These are phyloP conservation scores for Tetragnatha versicolor DNA, from an alignment of 1,140 invertebrate genomes.

Conservation along the genomic window DNA sequence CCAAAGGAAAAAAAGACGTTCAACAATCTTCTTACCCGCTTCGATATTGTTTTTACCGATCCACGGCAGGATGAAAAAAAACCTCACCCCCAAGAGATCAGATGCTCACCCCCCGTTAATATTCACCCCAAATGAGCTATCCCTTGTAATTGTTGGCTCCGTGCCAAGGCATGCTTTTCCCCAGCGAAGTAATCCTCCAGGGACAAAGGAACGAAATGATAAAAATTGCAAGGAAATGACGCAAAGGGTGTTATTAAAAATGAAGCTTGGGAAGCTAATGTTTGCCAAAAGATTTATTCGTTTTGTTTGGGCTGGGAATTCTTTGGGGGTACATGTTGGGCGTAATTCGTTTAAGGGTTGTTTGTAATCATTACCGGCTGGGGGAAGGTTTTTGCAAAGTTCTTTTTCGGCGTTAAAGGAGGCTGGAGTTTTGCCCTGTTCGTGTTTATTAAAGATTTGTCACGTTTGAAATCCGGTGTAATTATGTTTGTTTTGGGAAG, in stretches of 20 bases:
- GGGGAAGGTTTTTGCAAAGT: not conserved
- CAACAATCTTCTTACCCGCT: not conserved
- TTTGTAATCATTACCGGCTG: constrained; percentile 19
- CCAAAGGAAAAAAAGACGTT: not conserved
- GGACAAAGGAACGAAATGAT: constrained; percentile 11
- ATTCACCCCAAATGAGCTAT: constrained; percentile 29
- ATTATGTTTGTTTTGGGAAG: too few relatives aligned
- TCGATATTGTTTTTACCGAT: not conserved
- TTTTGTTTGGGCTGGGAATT: not conserved
- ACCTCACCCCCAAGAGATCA: not conserved
- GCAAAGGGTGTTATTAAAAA: constrained; percentile 38
- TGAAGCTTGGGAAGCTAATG: constrained; percentile 22
- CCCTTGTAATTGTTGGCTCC: constrained; percentile 5
- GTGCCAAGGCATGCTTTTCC: constrained; percentile 13
- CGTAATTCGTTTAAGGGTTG: constrained; percentile 16
- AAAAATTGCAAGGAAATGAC: constrained; percentile 27
- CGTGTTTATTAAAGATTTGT: too few relatives aligned
- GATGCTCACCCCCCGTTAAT: constrained; percentile 4
- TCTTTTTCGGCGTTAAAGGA: too few relatives aligned
- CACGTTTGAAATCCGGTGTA: too few relatives aligned
- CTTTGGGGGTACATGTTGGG: not conserved
- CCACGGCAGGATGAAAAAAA: too few relatives aligned
- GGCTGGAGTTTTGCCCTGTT: too few relatives aligned
- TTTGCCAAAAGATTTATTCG: constrained; percentile 29
- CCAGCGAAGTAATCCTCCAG: not conserved